phyloP scores from a whole-genome alignment of 2,888 invertebrate species.

The Sympetrum striolatum region DNA sequence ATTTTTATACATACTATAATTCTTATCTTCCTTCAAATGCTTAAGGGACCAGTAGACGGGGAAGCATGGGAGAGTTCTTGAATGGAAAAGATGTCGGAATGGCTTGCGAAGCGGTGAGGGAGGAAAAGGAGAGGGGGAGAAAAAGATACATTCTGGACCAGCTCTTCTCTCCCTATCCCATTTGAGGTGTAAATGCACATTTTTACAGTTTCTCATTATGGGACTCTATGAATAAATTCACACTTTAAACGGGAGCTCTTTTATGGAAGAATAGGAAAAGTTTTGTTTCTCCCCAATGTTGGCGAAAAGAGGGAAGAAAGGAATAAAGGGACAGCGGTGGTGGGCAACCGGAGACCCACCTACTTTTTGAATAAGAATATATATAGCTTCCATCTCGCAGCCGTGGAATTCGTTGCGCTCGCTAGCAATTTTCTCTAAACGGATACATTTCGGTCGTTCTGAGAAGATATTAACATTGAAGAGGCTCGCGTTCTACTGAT shows the following conservation, averaged over 20 bases:
- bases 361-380: background rate
- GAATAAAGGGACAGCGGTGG: conserved; percentile 56
- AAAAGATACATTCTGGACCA: conserved; percentile 3
- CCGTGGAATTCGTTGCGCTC: background rate
- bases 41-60: background rate
- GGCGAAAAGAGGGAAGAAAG: background rate
- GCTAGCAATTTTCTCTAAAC: background rate
- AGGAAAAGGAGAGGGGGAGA: background rate
- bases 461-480: background rate
- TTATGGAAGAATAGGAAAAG: conserved; percentile 48
- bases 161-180: conserved; percentile 54
- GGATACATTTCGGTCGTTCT: background rate
- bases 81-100: background rate
- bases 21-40: background rate
- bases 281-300: conserved; percentile 10
- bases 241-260: conserved; percentile 57
- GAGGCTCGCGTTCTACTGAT: background rate
- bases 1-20: no score
- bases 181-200: conserved; percentile 61
- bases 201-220: conserved; percentile 66
- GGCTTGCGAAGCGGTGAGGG: background rate
- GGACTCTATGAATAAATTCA: conserved; percentile 65
- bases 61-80: background rate
- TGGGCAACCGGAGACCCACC: background rate
- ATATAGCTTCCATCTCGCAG: background rate